These are phyloP conservation scores for Felis catus DNA, from an alignment of 2,113 vertebrate species.

Conservation along the genomic window DNA sequence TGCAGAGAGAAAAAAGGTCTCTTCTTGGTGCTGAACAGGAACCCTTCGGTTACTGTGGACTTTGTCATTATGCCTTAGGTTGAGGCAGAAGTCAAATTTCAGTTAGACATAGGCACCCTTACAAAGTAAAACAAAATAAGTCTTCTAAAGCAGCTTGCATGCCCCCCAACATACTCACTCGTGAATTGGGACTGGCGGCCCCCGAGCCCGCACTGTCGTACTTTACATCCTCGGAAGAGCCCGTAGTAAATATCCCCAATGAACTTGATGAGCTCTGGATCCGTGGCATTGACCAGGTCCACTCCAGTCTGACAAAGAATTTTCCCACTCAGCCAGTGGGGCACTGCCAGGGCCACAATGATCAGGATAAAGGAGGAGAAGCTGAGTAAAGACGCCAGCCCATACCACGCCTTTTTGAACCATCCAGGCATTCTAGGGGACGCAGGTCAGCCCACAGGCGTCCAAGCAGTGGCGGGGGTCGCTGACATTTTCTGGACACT, in stretches of 20 bases:
- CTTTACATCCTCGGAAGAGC: conserved; percentile 94
- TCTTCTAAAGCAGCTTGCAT: accelerated
- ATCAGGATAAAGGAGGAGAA: conserved; percentile 90
- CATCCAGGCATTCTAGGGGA: conserved; percentile 91
- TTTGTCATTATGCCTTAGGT: not conserved
- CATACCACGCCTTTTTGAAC: conserved; percentile 92
- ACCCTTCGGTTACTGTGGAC: too few relatives aligned
- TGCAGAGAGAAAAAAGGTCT: not conserved
- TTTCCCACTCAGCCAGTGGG: conserved; percentile 93
- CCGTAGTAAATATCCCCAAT: conserved; percentile 95
- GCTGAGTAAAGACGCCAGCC: conserved; percentile 89
- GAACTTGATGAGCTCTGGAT: conserved; percentile 93
- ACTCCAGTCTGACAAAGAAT: conserved; percentile 96
- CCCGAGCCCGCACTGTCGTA: conserved; percentile 93
- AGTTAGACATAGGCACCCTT: not conserved
- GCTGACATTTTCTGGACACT: not conserved
- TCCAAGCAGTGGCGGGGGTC: conserved; percentile 30
- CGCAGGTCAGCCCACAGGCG: conserved; percentile 78
- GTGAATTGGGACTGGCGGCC: conserved; percentile 91
- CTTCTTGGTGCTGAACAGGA: not conserved
- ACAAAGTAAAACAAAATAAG: not conserved
- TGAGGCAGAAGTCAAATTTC: not conserved
- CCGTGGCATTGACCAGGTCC: conserved; percentile 95
- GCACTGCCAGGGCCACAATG: conserved; percentile 89
- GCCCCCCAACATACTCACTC: conserved; percentile 86